A percentile compares a stretch with the other conserved stretches of the same genome.
Conservation (phyloP, 1,140 invertebrate species). For the Magallana gigas region DNA sequence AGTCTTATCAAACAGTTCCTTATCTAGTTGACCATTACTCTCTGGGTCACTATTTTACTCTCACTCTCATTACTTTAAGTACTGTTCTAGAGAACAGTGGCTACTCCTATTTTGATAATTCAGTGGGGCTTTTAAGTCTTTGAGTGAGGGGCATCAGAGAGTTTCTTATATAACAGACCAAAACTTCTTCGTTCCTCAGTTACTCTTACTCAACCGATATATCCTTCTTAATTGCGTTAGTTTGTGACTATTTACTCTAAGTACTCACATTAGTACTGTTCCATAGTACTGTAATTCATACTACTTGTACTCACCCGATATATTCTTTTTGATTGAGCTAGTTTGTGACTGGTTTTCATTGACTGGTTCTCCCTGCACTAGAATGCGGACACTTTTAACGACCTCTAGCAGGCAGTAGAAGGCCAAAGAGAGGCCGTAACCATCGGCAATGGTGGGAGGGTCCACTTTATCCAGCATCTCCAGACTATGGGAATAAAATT, state of each 20-base stretch:
- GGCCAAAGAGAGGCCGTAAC: constrained; percentile 96
- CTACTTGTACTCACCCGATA: not conserved
- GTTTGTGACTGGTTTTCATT: constrained; percentile 22
- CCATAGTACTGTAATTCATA: not conserved
- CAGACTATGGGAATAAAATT: constrained; percentile 83
- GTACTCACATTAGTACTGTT: no score
- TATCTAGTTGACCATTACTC: no score
- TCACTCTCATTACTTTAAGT: no score
- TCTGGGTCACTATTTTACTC: no score
- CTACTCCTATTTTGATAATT: no score
- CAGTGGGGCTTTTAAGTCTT: no score
- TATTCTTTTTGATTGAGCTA: not conserved
- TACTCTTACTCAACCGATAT: not conserved
- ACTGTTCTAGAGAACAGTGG: no score
- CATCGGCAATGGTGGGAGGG: constrained; percentile 94
- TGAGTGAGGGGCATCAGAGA: no score
- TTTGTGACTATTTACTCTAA: not conserved
- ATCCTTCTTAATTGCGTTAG: not conserved
- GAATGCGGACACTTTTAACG: constrained; percentile 76
- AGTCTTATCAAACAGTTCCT: no score
- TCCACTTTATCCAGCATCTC: constrained; percentile 97
- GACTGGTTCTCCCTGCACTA: constrained; percentile 71
- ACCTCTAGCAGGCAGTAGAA: constrained; percentile 95
- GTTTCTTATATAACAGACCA: no score
- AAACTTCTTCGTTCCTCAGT: no score